A percentile compares a stretch with the other conserved stretches of the same genome.
Evolutionary conservation across 2,888 invertebrate species (phyloP).

Genomic region (Papilio elwesi): DNA sequence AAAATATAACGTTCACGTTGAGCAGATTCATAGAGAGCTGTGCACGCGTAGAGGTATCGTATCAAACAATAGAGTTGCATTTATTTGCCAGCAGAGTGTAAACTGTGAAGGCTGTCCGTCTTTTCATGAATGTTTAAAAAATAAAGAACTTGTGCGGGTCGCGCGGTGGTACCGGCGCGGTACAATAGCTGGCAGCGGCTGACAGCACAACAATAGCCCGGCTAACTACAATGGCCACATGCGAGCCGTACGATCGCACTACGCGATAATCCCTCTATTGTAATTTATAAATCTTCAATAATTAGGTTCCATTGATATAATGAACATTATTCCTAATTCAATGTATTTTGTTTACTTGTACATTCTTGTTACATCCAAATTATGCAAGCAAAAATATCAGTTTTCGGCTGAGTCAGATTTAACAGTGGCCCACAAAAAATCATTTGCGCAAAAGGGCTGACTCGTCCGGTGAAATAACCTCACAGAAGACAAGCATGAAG

Average conservation of each 20-base stretch:
- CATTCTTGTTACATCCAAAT: neutral
- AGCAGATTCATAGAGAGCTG: neutral
- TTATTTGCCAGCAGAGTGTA: constrained; percentile 4
- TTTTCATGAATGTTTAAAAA: neutral
- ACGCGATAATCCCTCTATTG: constrained; percentile 10
- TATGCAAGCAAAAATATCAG: neutral
- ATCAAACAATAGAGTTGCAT: constrained; percentile 10
- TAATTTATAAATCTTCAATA: constrained; percentile 13
- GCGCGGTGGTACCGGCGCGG: constrained; percentile 2
- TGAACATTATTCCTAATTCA: neutral
- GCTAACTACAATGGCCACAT: constrained; percentile 28
- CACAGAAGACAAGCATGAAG: no score
- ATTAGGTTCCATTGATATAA: constrained; percentile 1
- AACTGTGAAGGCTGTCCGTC: neutral
- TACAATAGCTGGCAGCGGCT: constrained; percentile 31
- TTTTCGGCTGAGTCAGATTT: no score
- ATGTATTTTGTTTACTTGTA: neutral
- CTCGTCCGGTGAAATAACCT: no score
- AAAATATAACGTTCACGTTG: neutral
- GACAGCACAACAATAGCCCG: constrained; percentile 29
- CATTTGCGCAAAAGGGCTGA: no score
- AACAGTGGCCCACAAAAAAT: no score
- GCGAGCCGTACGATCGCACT: constrained; percentile 19
- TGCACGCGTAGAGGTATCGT: neutral
- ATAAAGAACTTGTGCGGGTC: neutral